These are phyloP conservation scores for Agrochola lychnidis DNA, from an alignment of 2,888 invertebrate species.

Conservation along the genomic window DNA sequence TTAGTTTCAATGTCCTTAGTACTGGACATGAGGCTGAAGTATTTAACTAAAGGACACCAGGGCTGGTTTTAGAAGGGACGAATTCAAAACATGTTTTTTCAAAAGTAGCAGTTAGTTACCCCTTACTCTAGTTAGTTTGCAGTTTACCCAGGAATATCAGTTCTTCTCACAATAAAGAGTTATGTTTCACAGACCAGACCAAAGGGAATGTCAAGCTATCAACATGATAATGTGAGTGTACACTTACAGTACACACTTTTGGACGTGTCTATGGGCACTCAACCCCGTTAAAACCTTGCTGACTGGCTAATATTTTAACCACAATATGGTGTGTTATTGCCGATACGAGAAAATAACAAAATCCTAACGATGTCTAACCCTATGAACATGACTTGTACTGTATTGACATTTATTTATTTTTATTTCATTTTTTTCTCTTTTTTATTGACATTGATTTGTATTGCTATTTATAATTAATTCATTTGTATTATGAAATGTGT, in stretches of 20 bases:
- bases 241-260: background rate
- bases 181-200: background rate
- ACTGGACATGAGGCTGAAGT: constrained; percentile 24
- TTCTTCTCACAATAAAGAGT: background rate
- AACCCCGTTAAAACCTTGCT: background rate
- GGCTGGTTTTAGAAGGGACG: constrained; percentile 9
- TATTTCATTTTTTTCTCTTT: too few relatives aligned
- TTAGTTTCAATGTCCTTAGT: constrained; percentile 58
- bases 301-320: background rate
- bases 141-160: background rate
- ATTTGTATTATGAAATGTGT: too few relatives aligned
- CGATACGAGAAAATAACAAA: background rate
- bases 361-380: background rate
- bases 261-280: background rate
- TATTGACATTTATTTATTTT: too few relatives aligned
- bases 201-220: background rate
- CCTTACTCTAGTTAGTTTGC: background rate
- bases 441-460: too few relatives aligned
- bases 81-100: background rate
- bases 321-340: background rate
- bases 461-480: too few relatives aligned
- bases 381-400: too few relatives aligned
- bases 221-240: background rate
- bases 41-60: constrained; percentile 42
- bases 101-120: background rate